A percentile compares a stretch with the other conserved stretches of the same genome.
phyloP scores from a whole-genome alignment of 2,113 vertebrate genomes.

The Coregonus clupeaformis region DNA sequence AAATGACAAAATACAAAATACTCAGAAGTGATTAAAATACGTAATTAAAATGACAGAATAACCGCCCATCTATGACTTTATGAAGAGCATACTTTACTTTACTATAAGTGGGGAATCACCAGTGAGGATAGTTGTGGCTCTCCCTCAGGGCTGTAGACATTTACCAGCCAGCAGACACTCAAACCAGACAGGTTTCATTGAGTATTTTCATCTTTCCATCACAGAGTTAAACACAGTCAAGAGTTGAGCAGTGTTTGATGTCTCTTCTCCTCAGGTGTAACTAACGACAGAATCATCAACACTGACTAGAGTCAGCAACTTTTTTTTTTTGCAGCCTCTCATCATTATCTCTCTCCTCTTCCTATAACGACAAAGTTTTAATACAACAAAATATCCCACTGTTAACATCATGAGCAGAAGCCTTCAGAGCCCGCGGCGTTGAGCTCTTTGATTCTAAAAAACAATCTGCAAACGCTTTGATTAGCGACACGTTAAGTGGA shows the following conservation, averaged over 20 bases:
- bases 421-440: conserved; percentile 22
- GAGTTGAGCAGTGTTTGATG: background rate
- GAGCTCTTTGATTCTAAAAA: conserved; percentile 50
- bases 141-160: too few relatives aligned
- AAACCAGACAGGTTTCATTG: background rate
- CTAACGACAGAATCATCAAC: conserved; percentile 38
- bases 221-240: too few relatives aligned
- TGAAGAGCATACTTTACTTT: background rate
- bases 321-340: conserved; percentile 22
- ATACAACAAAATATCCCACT: too few relatives aligned
- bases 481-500: conserved; percentile 42
- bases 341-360: conserved; percentile 32
- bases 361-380: conserved; percentile 20
- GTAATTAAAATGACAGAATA: too few relatives aligned
- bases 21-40: too few relatives aligned
- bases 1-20: too few relatives aligned
- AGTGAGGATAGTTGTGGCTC: too few relatives aligned
- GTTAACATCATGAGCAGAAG: conserved; percentile 40
- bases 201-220: too few relatives aligned
- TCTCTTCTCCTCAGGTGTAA: conserved; percentile 8
- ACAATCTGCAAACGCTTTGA: conserved; percentile 60
- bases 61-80: too few relatives aligned
- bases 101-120: background rate
- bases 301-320: conserved; percentile 27
- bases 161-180: background rate